These are phyloP conservation scores for Spinus pinus DNA, from an alignment of 2,797 vertebrate genomes.

Conservation along the genomic window DNA sequence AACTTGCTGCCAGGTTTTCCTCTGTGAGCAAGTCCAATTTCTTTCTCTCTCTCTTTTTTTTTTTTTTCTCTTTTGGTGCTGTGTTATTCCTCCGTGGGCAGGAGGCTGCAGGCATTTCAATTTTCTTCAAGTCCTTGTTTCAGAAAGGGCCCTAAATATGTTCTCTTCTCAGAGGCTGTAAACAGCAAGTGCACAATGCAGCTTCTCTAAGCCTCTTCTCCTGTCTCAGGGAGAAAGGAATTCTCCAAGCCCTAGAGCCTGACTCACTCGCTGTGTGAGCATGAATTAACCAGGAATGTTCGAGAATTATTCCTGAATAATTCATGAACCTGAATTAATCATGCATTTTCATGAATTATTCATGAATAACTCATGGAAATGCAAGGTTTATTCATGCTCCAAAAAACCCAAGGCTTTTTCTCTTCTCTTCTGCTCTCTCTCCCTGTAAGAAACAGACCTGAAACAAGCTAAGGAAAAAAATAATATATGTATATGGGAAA, in stretches of 20 bases:
- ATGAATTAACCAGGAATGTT: constrained; percentile 74
- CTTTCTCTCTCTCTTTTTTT: background rate
- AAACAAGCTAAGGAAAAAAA: background rate
- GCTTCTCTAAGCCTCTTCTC: background rate
- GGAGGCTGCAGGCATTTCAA: background rate
- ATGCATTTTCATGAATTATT: constrained; percentile 68
- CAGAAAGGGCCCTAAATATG: background rate
- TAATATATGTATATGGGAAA: background rate
- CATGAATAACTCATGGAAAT: constrained; percentile 67
- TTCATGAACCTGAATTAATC: constrained; percentile 65
- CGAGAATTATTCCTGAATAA: constrained; percentile 69
- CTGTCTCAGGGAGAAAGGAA: constrained; percentile 24
- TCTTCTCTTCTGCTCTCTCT: background rate
- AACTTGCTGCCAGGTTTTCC: background rate
- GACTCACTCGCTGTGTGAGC: constrained; percentile 52
- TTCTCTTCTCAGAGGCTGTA: background rate
- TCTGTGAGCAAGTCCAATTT: background rate
- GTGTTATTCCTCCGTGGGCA: background rate
- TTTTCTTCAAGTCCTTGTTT: background rate
- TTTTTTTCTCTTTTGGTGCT: background rate
- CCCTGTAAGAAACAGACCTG: constrained; percentile 43
- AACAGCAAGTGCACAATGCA: background rate
- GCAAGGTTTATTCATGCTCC: constrained; percentile 65
- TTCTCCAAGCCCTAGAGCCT: constrained; percentile 53
- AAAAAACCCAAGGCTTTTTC: constrained; percentile 44